Percentiles rank a stretch among this genome's conserved stretches.
Evolutionary conservation across 1,140 invertebrate genomes (phyloP).

Genomic region (Lamellibrachia luymesi): DNA sequence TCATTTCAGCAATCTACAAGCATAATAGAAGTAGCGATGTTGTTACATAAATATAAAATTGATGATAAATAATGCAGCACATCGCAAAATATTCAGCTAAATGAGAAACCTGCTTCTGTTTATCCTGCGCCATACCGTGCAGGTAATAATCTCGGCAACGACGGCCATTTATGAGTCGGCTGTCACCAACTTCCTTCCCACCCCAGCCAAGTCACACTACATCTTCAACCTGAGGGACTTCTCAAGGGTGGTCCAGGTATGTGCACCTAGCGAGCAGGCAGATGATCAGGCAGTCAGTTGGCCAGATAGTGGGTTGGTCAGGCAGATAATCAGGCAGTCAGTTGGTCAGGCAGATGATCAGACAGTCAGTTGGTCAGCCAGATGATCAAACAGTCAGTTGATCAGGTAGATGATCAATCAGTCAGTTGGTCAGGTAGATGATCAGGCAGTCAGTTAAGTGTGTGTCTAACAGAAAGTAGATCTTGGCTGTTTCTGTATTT

Average conservation of each 20-base stretch:
- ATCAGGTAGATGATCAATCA: not conserved
- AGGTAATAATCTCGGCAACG: constrained; percentile 53
- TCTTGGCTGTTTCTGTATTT: too few species aligned
- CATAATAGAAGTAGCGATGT: not conserved
- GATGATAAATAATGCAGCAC: not conserved
- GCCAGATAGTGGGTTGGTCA: too few species aligned
- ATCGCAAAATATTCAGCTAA: not conserved
- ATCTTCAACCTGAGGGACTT: constrained; percentile 58
- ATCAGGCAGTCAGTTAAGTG: not conserved
- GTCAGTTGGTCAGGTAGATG: not conserved
- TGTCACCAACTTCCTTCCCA: constrained; percentile 53
- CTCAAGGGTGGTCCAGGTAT: constrained; percentile 58
- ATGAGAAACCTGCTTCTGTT: not conserved
- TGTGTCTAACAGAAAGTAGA: too few species aligned
- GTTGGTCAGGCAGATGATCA: too few species aligned
- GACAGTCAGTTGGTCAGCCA: not conserved
- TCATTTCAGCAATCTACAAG: not conserved
- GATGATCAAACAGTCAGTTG: not conserved
- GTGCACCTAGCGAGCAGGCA: not conserved
- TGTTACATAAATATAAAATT: not conserved
- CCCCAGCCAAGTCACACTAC: constrained; percentile 56
- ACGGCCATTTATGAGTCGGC: constrained; percentile 54
- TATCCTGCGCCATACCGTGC: not conserved
- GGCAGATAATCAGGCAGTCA: too few species aligned
- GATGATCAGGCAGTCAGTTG: not conserved